Base-by-base conservation (phyloP, 1,140 invertebrate genomes). In the Lasioglossum albipes region DNA sequence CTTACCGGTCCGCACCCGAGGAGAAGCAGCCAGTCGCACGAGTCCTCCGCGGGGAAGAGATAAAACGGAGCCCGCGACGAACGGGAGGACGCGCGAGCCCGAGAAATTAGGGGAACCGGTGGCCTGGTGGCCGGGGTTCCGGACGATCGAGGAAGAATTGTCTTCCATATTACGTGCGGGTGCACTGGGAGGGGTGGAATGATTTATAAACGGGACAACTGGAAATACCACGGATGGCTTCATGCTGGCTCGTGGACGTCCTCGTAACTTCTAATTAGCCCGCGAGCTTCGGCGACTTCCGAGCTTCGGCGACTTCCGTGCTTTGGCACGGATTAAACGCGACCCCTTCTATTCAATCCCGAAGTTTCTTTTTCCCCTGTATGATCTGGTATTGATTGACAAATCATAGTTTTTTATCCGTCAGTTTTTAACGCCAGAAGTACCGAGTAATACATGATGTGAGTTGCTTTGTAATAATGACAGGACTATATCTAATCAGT, bases 241-340 rank as follows among this genome's bases (percentile, higher is more conserved):
- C 75, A 68, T 83, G 75, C 84, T 62, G 70, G 45, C 82, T 75
- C 64, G 61, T 74, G 42, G 42, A n/a, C 75, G 76, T 84, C 65
- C 84, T 86, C 84, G 75, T 82, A 85, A 86, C 84, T 85, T 83
- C 68, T 80, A 86, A 82, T 86, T 85, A 86, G 67, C n/a, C 59
- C 54, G 27, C 62, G 62, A 57, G 75, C 59, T 85, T 82, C 49
- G 64, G 16, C 73, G 64, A 27, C n/a, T n/a, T n/a, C n/a, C n/a
- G n/a, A n/a, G n/a, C n/a, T n/a, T n/a, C n/a, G n/a, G 36, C 57
- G 69, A 82, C 75, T 79, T 79, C 57, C 71, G 52, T 7, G 67
- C 78, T 59, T 71, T n/a, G 69, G 41, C 59, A 52, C 52, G 27
- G 72, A 73, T 75, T 85, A 81, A 81, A 76, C 54, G 54, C 64